Evolutionary conservation across 2,888 invertebrate species (phyloP).

Genomic region (Stenodema calcarata): DNA sequence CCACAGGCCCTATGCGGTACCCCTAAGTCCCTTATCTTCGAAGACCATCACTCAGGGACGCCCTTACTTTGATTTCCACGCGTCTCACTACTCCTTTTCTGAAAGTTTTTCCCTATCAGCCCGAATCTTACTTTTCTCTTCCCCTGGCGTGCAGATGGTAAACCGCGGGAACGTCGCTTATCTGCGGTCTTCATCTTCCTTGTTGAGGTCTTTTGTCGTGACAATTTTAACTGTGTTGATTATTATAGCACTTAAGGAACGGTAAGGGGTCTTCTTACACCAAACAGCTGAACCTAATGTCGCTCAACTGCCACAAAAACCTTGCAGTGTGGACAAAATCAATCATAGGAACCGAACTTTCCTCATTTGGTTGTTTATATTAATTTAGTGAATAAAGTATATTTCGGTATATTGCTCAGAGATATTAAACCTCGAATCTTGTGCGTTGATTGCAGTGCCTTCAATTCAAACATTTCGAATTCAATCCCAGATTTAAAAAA

Average conservation of each 20-base stretch:
- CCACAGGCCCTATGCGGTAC: neutral
- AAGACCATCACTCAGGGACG: slow-evolving; percentile 14
- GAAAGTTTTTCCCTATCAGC: neutral
- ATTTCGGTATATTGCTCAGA: no score
- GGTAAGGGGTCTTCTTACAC: neutral
- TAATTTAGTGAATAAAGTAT: no score
- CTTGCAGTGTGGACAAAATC: no score
- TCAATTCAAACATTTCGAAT: no score
- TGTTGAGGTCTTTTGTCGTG: slow-evolving; percentile 9
- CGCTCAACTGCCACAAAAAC: no score
- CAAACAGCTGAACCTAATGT: neutral
- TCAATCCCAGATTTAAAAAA: no score
- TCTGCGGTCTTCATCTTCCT: neutral
- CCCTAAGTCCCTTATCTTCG: slow-evolving; percentile 25
- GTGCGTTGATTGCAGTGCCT: no score
- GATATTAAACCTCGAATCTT: no score
- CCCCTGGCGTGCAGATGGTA: slow-evolving; percentile 6
- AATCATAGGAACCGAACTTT: no score
- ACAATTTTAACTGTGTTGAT: slow-evolving; percentile 30
- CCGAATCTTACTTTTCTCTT: neutral
- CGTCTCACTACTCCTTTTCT: neutral
- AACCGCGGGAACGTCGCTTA: neutral
- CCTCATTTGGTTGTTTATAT: no score
- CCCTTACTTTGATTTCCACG: slow-evolving; percentile 12
- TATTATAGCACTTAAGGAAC: neutral